A percentile compares a stretch with the other conserved stretches of the same genome.
Evolutionary conservation across 1,140 invertebrate species (phyloP).

Genomic region (Trichonephila clavipes): DNA sequence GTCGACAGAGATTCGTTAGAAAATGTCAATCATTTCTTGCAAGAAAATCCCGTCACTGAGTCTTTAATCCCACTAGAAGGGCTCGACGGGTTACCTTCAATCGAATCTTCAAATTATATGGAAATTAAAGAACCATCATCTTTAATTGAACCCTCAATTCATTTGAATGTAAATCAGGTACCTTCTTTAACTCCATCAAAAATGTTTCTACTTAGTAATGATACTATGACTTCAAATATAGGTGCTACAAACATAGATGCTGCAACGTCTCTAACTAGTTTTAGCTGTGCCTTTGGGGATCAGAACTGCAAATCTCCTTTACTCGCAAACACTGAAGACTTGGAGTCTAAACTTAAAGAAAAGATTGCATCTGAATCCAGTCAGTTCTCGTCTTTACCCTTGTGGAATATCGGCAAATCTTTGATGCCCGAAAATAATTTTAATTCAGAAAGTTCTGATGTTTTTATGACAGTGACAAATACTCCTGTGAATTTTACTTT

Average conservation of each 20-base stretch:
- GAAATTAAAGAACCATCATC: neutral
- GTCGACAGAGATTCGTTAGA: slow-evolving; percentile 46
- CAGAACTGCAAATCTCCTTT: neutral
- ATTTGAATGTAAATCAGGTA: neutral
- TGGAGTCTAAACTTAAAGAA: neutral
- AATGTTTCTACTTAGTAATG: slow-evolving; percentile 28
- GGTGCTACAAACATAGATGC: neutral
- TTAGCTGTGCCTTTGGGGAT: slow-evolving; percentile 1
- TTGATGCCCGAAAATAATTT: neutral
- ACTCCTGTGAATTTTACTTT: neutral
- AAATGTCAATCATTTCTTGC: neutral
- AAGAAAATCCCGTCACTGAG: neutral
- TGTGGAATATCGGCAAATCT: slow-evolving; percentile 37
- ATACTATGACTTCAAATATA: neutral
- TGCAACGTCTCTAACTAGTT: neutral
- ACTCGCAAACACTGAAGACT: neutral
- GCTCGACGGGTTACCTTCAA: neutral
- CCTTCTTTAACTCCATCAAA: neutral
- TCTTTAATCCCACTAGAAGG: neutral
- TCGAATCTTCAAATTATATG: neutral
- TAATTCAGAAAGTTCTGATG: neutral
- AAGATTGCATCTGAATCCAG: neutral
- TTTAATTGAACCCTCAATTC: neutral
- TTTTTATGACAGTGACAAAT: neutral
- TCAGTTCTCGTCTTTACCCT: neutral